Evolutionary conservation across 2,113 vertebrate genomes (phyloP).

Genomic region (Microcebus tavaratra): DNA sequence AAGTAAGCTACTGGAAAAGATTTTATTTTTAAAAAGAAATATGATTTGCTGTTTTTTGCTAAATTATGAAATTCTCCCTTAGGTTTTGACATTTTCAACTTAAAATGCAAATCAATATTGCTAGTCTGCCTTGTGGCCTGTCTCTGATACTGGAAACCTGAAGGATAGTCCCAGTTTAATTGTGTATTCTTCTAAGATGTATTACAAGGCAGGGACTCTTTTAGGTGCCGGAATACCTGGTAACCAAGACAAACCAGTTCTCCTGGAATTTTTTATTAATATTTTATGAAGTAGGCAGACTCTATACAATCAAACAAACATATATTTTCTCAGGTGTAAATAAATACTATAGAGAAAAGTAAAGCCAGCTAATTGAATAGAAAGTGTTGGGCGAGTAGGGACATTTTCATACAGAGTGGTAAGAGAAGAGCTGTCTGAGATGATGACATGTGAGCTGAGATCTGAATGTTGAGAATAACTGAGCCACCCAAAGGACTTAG

Average conservation of each 20-base stretch:
- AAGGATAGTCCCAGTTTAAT: not conserved
- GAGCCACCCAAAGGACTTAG: not conserved
- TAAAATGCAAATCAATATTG: not conserved
- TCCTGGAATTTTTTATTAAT: not conserved
- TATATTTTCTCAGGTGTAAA: not conserved
- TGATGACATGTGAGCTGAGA: not conserved
- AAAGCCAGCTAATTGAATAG: not conserved
- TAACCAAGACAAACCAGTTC: not conserved
- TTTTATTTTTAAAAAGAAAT: slow-evolving; percentile 35
- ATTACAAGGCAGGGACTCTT: not conserved
- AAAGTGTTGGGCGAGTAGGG: not conserved
- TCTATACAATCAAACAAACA: not conserved
- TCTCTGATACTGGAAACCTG: not conserved
- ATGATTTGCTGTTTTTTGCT: not conserved
- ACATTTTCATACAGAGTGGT: not conserved
- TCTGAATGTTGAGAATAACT: not conserved
- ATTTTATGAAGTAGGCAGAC: not conserved
- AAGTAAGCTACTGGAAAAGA: not conserved
- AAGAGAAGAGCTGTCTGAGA: not conserved
- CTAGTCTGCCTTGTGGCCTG: not conserved
- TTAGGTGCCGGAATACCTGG: not conserved
- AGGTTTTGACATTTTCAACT: not conserved
- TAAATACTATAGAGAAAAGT: not conserved
- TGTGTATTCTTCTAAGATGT: not conserved
- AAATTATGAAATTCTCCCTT: not conserved